Evolutionary conservation across 2,113 vertebrate genomes (phyloP), one percentile per base, ranked within the genome.

Genomic region (Sylvia atricapilla): DNA sequence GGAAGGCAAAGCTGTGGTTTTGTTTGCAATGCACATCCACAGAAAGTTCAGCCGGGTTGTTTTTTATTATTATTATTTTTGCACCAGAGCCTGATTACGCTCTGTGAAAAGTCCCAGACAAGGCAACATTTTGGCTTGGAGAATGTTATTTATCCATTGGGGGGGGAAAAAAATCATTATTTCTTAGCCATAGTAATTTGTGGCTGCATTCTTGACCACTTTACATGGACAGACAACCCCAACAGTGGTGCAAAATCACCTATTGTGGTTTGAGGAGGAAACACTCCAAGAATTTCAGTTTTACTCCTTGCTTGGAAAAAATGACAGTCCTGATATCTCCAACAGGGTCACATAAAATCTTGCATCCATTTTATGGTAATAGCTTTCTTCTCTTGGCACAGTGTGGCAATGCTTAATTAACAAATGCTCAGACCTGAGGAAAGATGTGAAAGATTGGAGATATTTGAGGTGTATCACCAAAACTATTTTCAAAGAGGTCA

Each of bases 401-500:
- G 2, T 88, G 70, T 89, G 83, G 73, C 86, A 94, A 90, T 33
- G 52, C 68, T 95, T 94, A 95, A 95, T 95, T 95, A 95, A 92
- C 60, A 86, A 95, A 84, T 39, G 43, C 43, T 93, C 55, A 94
- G 59, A 95, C 67, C 83, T 70, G 93, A 96, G 56, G 95, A 97
- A 94, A 95, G 96, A 97, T 2, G 0, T 86, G 89, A 84, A 93
- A 86, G 81, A 83, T 84, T 47, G 56, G 60, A 94, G 85, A 70
- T 72, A 53, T 72, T 95, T 93, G 68, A 95, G 93, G 83, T 96
- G 88, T 56, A 96, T 95, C 93, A 84, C 88, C 90, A 95, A 37
- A 88, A 89, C n/a, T 87, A 43, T 87, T 96, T 96, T 94, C 95
- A 95, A 93, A 87, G 95, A 96, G 94, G 93, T 96, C 95, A 95